Percentiles rank a stretch among this genome's conserved stretches.
These are phyloP conservation scores for Prietella phreatophila DNA, from an alignment of 2,113 vertebrate genomes.

Conservation along the genomic window DNA sequence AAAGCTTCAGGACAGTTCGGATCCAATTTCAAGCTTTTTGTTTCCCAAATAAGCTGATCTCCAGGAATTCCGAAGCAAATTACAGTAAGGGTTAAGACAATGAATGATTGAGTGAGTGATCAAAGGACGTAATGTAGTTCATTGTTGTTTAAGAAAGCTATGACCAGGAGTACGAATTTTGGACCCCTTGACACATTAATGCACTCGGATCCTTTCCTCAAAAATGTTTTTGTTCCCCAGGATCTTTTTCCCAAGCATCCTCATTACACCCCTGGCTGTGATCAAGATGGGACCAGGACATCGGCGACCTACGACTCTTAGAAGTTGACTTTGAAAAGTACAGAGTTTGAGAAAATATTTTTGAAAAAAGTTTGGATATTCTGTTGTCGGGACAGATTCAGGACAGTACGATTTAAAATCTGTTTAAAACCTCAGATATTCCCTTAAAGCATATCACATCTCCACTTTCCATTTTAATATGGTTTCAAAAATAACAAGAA, in stretches of 20 bases:
- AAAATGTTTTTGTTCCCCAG: not conserved
- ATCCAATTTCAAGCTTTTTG: conserved; percentile 13
- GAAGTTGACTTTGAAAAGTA: not conserved
- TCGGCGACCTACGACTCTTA: not conserved
- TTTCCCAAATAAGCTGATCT: conserved; percentile 41
- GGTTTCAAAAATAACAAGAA: not conserved
- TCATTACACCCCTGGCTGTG: not conserved
- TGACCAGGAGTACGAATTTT: not conserved
- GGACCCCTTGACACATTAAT: not conserved
- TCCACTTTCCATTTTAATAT: not conserved
- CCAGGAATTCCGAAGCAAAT: conserved; percentile 4
- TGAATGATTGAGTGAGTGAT: not conserved
- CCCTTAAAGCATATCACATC: not conserved
- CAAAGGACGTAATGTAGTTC: not conserved
- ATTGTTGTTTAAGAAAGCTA: not conserved
- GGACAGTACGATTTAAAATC: not conserved
- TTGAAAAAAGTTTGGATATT: not conserved
- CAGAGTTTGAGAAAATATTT: not conserved
- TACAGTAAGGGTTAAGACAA: not conserved
- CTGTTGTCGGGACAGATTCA: not conserved
- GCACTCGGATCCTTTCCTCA: not conserved
- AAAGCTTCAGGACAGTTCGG: not conserved
- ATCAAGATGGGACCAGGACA: not conserved
- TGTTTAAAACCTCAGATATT: not conserved
- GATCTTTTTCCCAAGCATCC: not conserved